Base-by-base conservation (phyloP, 2,797 vertebrate genomes). In the Taeniopygia guttata region DNA sequence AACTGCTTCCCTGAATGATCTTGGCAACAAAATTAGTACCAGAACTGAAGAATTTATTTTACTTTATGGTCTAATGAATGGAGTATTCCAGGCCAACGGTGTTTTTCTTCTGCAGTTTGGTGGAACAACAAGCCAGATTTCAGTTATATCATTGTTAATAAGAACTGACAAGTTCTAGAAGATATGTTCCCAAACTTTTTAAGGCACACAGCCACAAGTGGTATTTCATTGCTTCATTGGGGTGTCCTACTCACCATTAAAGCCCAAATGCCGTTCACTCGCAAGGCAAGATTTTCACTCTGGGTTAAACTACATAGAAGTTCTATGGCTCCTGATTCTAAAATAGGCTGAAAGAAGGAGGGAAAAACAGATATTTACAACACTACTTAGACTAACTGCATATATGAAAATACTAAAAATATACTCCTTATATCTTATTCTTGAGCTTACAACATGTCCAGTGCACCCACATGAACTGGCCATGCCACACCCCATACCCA, bases 241-340 rank as follows among this genome's bases (percentile, higher is more conserved):
- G 19, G 40, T 42, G 46, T 56, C 90, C 70, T 91, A 97, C 98
- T 97, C 97, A 99, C 99, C 99, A 99, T 99, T 89, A 99, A 98
- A 94, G 99, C 99, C 99, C 99, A 99, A 97, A 99, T 99, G 91
- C 99, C 99, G 4, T 99, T 99, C 93, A 99, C 99, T 94, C 99
- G 98, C 95, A 99, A 98, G 52, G 99, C 99, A 82, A 99, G 98
- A 94, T 99, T 99, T 96, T 99, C 99, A 97, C 99, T 99, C 97
- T 99, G 99, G 64, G 99, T 99, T 97, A 99, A 98, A 98, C 99
- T 99, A 98, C 99, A 99, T 82, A 99, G 98, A 97, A 99, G 98
- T 93, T 99, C 99, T 46, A 99, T 99, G 89, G 99, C 99, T 96
- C 99, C 99, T 7, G 99, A 99, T 97, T 99, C 99, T 97, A 99